A percentile compares a stretch with the other conserved stretches of the same genome.
phyloP scores from a whole-genome alignment of 1,140 invertebrate species.

The Tetramorium alpestre region DNA sequence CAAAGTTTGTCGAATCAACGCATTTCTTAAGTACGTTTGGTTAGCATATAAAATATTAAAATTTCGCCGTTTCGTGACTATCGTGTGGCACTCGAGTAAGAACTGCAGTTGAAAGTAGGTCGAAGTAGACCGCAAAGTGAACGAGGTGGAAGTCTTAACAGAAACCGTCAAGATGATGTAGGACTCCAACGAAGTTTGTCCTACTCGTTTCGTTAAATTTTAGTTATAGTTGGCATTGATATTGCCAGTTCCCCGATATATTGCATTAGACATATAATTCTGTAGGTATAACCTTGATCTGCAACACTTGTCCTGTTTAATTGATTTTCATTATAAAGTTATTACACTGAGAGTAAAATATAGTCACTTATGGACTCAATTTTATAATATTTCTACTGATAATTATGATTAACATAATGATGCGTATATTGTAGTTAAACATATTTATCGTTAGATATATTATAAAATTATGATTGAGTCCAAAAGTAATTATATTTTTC shows the following conservation, averaged over 20 bases:
- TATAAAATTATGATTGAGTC: too few relatives aligned
- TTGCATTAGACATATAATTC: constrained; percentile 27
- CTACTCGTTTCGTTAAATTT: constrained; percentile 61
- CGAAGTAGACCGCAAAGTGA: constrained; percentile 68
- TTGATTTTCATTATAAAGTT: background rate
- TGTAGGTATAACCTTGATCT: constrained; percentile 9
- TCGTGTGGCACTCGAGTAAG: constrained; percentile 31
- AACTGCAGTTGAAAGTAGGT: constrained; percentile 61
- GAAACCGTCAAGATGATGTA: constrained; percentile 68
- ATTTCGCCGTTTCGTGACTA: constrained; percentile 69
- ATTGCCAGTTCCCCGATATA: constrained; percentile 34
- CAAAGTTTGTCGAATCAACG: constrained; percentile 60
- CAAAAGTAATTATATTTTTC: too few relatives aligned
- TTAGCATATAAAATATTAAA: constrained; percentile 71
- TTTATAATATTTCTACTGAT: too few relatives aligned
- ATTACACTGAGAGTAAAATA: too few relatives aligned
- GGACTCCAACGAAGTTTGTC: constrained; percentile 65
- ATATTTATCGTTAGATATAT: too few relatives aligned
- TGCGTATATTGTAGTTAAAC: too few relatives aligned
- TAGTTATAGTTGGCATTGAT: constrained; percentile 53
- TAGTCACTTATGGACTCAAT: too few relatives aligned
- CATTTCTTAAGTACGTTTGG: constrained; percentile 62
- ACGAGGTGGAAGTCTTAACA: constrained; percentile 51
- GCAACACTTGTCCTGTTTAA: background rate
- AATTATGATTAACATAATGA: too few relatives aligned